Percentiles rank a stretch among this genome's conserved stretches.
phyloP scores from a whole-genome alignment of 2,888 invertebrate genomes.

The Hedychridium roseum region DNA sequence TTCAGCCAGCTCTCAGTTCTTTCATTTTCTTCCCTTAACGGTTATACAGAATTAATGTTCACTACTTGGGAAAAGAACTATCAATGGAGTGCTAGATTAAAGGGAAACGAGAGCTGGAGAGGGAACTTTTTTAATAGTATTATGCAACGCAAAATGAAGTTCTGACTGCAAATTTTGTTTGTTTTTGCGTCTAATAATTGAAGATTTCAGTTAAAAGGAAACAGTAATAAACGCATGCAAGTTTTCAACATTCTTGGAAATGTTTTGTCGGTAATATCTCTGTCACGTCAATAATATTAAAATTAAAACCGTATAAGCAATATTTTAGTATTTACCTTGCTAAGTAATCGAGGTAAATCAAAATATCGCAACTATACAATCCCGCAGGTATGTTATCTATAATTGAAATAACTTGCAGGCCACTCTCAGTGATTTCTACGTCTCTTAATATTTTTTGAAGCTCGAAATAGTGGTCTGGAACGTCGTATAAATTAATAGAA shows the following conservation, averaged over 20 bases:
- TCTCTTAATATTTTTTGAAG: conserved; percentile 37
- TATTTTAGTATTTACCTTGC: conserved; percentile 32
- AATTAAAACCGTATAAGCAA: not conserved
- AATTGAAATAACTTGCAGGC: conserved; percentile 55
- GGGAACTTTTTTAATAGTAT: too few relatives aligned
- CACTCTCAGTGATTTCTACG: conserved; percentile 23
- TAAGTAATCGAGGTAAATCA: conserved; percentile 67
- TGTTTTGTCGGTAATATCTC: not conserved
- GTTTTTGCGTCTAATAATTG: not conserved
- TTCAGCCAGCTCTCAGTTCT: conserved; percentile 40
- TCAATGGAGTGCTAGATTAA: too few relatives aligned
- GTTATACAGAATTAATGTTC: too few relatives aligned
- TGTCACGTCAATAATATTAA: not conserved
- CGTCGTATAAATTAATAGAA: conserved; percentile 48
- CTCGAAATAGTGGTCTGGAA: conserved; percentile 38
- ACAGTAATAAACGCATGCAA: conserved; percentile 61
- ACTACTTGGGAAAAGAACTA: too few relatives aligned
- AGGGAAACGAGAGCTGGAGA: too few relatives aligned
- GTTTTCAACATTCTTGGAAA: too few relatives aligned
- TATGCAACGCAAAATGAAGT: too few relatives aligned
- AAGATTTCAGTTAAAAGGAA: conserved; percentile 36
- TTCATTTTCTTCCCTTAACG: conserved; percentile 44
- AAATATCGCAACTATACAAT: conserved; percentile 65
- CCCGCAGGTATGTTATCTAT: conserved; percentile 65
- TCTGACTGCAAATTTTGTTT: too few relatives aligned